Percentiles rank a stretch among this genome's conserved stretches.
phyloP scores from a whole-genome alignment of 2,888 invertebrate species.

The Rotaria macrura region DNA sequence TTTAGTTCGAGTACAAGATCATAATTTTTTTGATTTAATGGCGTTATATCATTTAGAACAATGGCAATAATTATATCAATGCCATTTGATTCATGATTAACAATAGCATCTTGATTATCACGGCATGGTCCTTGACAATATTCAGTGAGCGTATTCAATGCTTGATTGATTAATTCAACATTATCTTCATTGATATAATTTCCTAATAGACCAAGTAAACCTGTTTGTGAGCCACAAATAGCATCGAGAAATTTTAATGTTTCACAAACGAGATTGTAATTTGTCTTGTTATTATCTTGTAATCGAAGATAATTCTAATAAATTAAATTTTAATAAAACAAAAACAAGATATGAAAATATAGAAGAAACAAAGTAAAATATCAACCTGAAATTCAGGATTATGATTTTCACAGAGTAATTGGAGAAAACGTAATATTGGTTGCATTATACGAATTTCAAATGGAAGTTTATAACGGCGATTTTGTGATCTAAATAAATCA shows the following conservation, averaged over 20 bases:
- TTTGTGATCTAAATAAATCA: neutral
- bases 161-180: constrained; percentile 90
- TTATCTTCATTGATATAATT: constrained; percentile 95
- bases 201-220: constrained; percentile 89
- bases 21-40: constrained; percentile 85
- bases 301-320: constrained; percentile 74
- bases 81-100: constrained; percentile 95
- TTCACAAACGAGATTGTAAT: constrained; percentile 91
- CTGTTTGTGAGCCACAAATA: constrained; percentile 96
- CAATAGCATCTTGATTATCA: constrained; percentile 87
- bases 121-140: constrained; percentile 94
- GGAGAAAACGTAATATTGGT: constrained; percentile 84
- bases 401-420: constrained; percentile 95
- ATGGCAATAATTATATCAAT: constrained; percentile 94
- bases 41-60: constrained; percentile 93
- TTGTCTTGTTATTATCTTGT: constrained; percentile 81
- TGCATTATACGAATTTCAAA: constrained; percentile 84
- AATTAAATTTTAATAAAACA: constrained; percentile 37
- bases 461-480: neutral
- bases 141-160: constrained; percentile 89
- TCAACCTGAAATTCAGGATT: constrained; percentile 69
- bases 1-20: constrained; percentile 90
- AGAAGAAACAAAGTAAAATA: neutral
- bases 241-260: constrained; percentile 95
- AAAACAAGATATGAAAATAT: constrained; percentile 15